phyloP scores from a whole-genome alignment of 2,113 vertebrate genomes.

The Datnioides undecimradiatus region DNA sequence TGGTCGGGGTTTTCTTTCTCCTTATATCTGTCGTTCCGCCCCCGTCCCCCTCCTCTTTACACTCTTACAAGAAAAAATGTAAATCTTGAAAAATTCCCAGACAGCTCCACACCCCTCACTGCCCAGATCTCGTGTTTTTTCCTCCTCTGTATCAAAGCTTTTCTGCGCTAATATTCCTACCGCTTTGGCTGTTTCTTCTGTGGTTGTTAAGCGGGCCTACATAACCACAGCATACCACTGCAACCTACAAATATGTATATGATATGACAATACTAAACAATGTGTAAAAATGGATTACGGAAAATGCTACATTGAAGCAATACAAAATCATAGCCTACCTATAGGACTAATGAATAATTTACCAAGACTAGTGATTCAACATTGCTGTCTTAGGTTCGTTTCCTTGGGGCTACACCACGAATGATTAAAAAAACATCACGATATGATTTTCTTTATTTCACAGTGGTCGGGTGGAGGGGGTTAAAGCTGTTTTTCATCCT shows the following conservation, averaged over 20 bases:
- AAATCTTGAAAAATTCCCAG: background rate
- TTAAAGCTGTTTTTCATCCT: conserved; percentile 61
- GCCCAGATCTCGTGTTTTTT: conserved; percentile 18
- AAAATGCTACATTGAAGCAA: conserved; percentile 71
- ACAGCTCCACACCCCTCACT: conserved; percentile 35
- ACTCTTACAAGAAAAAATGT: conserved; percentile 7
- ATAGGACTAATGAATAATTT: conserved; percentile 72
- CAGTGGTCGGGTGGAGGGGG: conserved; percentile 54
- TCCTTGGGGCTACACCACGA: conserved; percentile 71
- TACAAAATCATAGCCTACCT: conserved; percentile 64
- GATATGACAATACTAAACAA: conserved; percentile 40
- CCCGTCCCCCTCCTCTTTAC: conserved; percentile 16
- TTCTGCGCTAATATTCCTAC: background rate
- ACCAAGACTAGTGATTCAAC: conserved; percentile 75
- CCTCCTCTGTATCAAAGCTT: conserved; percentile 11
- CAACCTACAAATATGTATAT: conserved; percentile 43
- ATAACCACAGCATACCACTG: conserved; percentile 45
- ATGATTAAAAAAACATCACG: conserved; percentile 65
- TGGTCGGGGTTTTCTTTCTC: conserved; percentile 28
- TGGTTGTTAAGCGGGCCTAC: conserved; percentile 53
- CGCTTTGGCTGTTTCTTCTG: conserved; percentile 37
- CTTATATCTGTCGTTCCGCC: conserved; percentile 20
- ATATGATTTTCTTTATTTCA: conserved; percentile 54
- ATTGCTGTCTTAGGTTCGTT: conserved; percentile 71
- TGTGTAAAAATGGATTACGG: conserved; percentile 15